phyloP scores from a whole-genome alignment of 2,113 vertebrate genomes.

The Phaetusa simplex region DNA sequence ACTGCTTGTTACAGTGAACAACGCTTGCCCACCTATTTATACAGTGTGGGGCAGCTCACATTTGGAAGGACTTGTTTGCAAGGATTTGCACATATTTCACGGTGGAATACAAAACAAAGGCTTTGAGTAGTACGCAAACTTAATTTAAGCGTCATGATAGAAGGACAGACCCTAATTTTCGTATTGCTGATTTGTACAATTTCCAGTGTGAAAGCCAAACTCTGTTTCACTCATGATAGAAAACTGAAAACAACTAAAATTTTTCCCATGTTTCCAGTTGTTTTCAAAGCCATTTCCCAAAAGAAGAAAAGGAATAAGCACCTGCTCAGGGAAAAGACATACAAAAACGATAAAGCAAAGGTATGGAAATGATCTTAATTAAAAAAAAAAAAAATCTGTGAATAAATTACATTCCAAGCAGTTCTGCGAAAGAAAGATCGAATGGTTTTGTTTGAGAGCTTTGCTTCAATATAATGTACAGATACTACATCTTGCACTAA shows the following conservation, averaged over 20 bases:
- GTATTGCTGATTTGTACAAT: not conserved
- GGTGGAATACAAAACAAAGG: not conserved
- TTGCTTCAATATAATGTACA: not conserved
- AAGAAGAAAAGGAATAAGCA: not conserved
- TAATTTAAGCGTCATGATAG: not conserved
- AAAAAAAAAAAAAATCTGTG: not conserved
- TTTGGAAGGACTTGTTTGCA: not conserved
- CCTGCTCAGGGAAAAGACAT: not conserved
- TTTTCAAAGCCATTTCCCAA: not conserved
- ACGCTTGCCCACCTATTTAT: not conserved
- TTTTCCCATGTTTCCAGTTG: not conserved
- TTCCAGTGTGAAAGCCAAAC: not conserved
- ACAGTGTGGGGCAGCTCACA: not conserved
- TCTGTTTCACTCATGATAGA: not conserved
- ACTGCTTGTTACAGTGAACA: not conserved
- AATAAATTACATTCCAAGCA: not conserved
- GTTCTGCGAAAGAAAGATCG: not conserved
- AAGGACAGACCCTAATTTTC: not conserved
- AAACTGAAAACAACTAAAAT: not conserved
- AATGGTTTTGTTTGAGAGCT: not conserved
- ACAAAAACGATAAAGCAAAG: not conserved
- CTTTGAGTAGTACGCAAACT: not conserved
- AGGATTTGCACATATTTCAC: not conserved
- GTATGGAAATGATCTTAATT: not conserved
- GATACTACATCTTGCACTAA: not conserved